A percentile compares a stretch with the other conserved stretches of the same genome.
These are phyloP conservation scores for Liopterus haemorrhoidalis DNA, from an alignment of 2,888 invertebrate genomes.

Conservation along the genomic window DNA sequence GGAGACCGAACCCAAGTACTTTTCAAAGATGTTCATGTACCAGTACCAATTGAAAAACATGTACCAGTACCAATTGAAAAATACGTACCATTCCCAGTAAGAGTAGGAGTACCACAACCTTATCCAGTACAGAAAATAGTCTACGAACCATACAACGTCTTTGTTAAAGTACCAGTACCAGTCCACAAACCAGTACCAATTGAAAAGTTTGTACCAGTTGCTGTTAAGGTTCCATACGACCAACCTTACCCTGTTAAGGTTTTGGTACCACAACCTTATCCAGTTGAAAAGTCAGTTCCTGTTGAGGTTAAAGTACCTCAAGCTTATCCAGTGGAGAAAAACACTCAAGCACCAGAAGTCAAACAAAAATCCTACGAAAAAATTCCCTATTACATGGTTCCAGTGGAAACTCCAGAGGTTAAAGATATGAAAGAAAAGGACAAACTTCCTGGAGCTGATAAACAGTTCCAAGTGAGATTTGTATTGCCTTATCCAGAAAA, in stretches of 20 bases:
- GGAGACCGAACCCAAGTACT: conserved; percentile 42
- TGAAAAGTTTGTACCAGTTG: conserved; percentile 61
- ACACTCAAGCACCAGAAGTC: conserved; percentile 35
- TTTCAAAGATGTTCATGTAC: conserved; percentile 56
- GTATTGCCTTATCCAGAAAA: conserved; percentile 13
- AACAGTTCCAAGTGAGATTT: conserved; percentile 9
- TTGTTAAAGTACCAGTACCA: conserved; percentile 63
- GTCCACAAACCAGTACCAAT: conserved; percentile 60
- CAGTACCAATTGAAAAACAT: conserved; percentile 58
- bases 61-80: conserved; percentile 58
- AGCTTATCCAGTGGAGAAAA: conserved; percentile 45
- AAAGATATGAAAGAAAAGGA: no score
- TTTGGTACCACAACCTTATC: conserved; percentile 63
- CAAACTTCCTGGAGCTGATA: no score
- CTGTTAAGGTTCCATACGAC: conserved; percentile 35
- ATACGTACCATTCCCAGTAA: conserved; percentile 58
- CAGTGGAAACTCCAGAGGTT: conserved; percentile 9
- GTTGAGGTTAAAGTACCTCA: conserved; percentile 43
- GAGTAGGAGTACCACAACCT: conserved; percentile 58
- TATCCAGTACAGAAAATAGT: conserved; percentile 70
- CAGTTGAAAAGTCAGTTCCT: conserved; percentile 46
- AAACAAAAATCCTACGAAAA: no score
- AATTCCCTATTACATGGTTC: conserved; percentile 5
- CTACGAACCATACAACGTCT: conserved; percentile 66
- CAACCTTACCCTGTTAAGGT: conserved; percentile 57